A percentile compares a stretch with the other conserved stretches of the same genome.
Conservation (phyloP, 1,140 invertebrate species). For the Pteromalus puparum region DNA sequence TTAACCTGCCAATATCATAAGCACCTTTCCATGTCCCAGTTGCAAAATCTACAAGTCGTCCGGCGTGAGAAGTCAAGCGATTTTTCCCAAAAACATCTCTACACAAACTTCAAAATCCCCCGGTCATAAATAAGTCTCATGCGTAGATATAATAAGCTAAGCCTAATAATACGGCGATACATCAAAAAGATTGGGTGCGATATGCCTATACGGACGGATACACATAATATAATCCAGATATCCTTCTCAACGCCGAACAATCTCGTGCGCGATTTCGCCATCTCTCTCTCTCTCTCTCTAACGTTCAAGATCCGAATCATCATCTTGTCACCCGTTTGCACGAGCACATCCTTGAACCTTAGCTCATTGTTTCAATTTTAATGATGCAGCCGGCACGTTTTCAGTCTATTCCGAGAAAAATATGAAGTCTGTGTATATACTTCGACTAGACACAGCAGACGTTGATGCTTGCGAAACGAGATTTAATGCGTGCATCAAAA, state of each 20-base stretch:
- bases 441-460: neutral
- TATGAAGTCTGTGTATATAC: neutral
- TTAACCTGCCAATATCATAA: too few relatives aligned
- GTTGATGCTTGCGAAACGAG: neutral
- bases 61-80: too few relatives aligned
- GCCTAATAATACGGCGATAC: neutral
- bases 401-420: neutral
- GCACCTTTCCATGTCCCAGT: too few relatives aligned
- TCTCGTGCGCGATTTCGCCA: neutral
- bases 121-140: neutral
- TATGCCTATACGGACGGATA: neutral
- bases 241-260: neutral
- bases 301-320: neutral
- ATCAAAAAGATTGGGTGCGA: neutral
- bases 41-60: too few relatives aligned
- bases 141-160: neutral
- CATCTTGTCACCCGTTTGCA: neutral
- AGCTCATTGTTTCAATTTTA: neutral
- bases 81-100: too few relatives aligned
- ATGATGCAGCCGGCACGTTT: neutral
- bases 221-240: neutral
- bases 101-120: neutral
- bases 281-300: neutral
- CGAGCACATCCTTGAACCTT: neutral
- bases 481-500: neutral